A percentile compares a stretch with the other conserved stretches of the same genome.
Evolutionary conservation across 2,797 vertebrate genomes (phyloP).

Genomic region (Sitta carolinensis): DNA sequence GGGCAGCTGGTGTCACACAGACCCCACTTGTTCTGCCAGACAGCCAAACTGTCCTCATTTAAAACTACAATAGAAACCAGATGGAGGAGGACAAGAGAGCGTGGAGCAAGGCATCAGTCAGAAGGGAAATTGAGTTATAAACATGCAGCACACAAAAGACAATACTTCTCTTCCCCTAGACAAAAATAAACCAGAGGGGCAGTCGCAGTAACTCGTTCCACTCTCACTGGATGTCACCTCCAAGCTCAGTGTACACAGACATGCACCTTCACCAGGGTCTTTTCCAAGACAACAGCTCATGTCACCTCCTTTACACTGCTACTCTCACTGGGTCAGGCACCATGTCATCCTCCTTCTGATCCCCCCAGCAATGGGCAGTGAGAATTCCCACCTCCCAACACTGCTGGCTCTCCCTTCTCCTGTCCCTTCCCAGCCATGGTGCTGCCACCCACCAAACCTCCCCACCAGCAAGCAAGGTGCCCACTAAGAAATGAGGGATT

Average conservation of each 20-base stretch:
- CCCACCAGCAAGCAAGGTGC: not conserved
- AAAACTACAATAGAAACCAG: slow-evolving; percentile 74
- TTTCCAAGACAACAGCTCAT: not conserved
- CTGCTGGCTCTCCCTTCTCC: not conserved
- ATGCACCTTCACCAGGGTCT: not conserved
- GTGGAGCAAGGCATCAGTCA: slow-evolving; percentile 17
- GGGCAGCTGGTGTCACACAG: slow-evolving; percentile 66
- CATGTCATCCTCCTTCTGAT: rapidly evolving
- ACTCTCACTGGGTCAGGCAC: not conserved
- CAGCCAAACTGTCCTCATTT: slow-evolving; percentile 60
- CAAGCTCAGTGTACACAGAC: not conserved
- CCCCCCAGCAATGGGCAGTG: rapidly evolving
- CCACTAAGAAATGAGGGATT: not conserved
- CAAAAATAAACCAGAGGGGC: slow-evolving; percentile 54
- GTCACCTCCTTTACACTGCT: not conserved
- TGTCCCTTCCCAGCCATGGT: not conserved
- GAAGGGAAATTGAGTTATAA: slow-evolving; percentile 62
- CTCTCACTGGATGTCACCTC: slow-evolving; percentile 14
- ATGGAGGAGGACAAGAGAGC: slow-evolving; percentile 55
- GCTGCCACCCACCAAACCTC: not conserved
- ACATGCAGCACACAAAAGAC: slow-evolving; percentile 53
- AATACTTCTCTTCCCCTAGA: slow-evolving; percentile 56
- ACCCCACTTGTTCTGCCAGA: slow-evolving; percentile 50
- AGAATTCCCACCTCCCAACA: rapidly evolving
- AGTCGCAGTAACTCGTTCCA: not conserved